Percentiles rank a stretch among this genome's conserved stretches.
Conservation (phyloP, 2,888 invertebrate genomes). For the Latrodectus hesperus region DNA sequence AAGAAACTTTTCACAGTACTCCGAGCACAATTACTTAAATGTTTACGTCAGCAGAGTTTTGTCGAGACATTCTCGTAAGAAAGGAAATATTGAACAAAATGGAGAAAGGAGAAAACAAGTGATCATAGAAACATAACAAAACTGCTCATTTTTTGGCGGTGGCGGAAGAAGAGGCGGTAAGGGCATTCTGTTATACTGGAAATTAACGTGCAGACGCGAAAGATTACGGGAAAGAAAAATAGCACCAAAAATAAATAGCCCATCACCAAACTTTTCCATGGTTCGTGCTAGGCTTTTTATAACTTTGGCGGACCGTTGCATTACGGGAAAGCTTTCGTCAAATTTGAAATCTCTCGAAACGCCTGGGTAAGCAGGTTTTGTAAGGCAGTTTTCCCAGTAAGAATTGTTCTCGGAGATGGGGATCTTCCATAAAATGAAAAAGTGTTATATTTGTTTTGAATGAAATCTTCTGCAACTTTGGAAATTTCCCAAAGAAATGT, state of each 20-base stretch:
- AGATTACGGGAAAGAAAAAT: constrained; percentile 50
- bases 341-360: constrained; percentile 61
- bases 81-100: background rate
- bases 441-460: background rate
- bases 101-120: constrained; percentile 19
- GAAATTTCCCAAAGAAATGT: constrained; percentile 1
- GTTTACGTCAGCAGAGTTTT: constrained; percentile 48
- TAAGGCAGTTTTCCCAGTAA: constrained; percentile 46
- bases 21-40: constrained; percentile 42
- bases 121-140: constrained; percentile 48
- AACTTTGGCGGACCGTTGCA: constrained; percentile 30
- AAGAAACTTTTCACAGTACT: constrained; percentile 14
- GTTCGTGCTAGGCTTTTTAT: constrained; percentile 51
- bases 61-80: background rate
- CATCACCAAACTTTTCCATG: constrained; percentile 46
- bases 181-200: constrained; percentile 28
- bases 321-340: constrained; percentile 57
- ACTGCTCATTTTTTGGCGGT: constrained; percentile 44
- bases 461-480: background rate
- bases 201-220: constrained; percentile 28
- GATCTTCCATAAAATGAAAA: constrained; percentile 21
- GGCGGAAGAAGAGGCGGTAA: background rate
- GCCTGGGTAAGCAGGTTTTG: constrained; percentile 61
- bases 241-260: constrained; percentile 34
- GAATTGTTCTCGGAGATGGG: constrained; percentile 31